Evolutionary conservation across 1,140 invertebrate species (phyloP).

Genomic region (Palaemon carinicauda): DNA sequence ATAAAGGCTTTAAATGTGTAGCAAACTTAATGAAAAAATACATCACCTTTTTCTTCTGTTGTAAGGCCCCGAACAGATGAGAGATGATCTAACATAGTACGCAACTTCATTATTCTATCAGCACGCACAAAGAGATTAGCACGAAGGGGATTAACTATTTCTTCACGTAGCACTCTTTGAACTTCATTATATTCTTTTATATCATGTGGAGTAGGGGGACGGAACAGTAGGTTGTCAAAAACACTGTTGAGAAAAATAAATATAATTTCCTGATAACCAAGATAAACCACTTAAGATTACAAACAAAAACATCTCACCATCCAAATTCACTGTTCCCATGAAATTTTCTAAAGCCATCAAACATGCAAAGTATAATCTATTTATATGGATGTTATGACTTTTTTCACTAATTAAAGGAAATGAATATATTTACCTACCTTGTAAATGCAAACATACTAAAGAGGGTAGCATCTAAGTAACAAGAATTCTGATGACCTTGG

Average conservation of each 20-base stretch:
- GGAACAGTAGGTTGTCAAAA: constrained; percentile 87
- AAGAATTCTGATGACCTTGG: constrained; percentile 97
- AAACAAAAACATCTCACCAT: background rate
- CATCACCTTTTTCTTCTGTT: constrained; percentile 85
- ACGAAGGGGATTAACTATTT: constrained; percentile 94
- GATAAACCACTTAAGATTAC: background rate
- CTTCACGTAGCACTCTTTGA: constrained; percentile 88
- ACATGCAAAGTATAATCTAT: background rate
- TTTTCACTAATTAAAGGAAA: background rate
- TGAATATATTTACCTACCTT: constrained; percentile 28
- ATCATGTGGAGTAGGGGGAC: constrained; percentile 77
- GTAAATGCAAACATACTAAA: constrained; percentile 61
- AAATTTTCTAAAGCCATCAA: background rate
- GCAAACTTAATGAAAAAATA: background rate
- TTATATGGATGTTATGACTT: background rate
- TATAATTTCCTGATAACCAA: no score
- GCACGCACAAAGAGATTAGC: constrained; percentile 89
- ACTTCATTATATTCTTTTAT: constrained; percentile 86
- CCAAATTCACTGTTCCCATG: no score
- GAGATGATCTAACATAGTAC: constrained; percentile 85
- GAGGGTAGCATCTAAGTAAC: constrained; percentile 89
- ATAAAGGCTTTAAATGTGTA: constrained; percentile 22
- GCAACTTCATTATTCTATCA: constrained; percentile 93
- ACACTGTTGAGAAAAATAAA: constrained; percentile 68
- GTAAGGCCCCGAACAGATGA: constrained; percentile 90